Evolutionary conservation across 2,888 invertebrate species (phyloP).

Genomic region (Biston stratarius): DNA sequence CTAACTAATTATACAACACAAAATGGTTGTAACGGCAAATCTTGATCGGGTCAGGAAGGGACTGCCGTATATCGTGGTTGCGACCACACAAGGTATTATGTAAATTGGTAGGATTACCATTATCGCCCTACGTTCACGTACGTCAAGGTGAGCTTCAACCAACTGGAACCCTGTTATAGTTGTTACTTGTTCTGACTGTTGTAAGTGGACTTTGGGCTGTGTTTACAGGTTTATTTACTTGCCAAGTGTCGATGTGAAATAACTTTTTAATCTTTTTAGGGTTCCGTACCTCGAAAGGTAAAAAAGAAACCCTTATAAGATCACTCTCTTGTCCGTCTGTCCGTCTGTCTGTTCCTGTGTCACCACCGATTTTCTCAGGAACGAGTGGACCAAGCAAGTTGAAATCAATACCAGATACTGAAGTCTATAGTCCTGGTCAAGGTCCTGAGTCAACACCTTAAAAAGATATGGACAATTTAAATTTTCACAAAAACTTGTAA

Average conservation of each 20-base stretch:
- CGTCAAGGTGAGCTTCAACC: constrained; percentile 24
- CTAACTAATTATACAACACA: constrained; percentile 18
- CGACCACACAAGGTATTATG: constrained; percentile 55
- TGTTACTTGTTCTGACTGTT: constrained; percentile 16
- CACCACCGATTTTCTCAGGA: too few species aligned
- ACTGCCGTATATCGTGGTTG: constrained; percentile 35
- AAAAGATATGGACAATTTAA: too few species aligned
- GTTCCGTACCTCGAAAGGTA: too few species aligned
- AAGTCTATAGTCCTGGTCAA: too few species aligned
- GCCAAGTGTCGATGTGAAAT: background rate
- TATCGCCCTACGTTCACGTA: constrained; percentile 53
- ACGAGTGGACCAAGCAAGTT: too few species aligned
- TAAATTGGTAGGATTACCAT: constrained; percentile 69
- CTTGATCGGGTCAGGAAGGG: constrained; percentile 36
- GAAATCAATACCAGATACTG: too few species aligned
- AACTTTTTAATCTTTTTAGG: constrained; percentile 3
- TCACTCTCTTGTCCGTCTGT: too few species aligned
- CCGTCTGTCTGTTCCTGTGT: too few species aligned
- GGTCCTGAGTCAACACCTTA: too few species aligned
- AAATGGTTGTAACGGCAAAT: constrained; percentile 30
- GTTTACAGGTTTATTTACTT: constrained; percentile 15
- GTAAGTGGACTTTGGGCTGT: constrained; percentile 15
- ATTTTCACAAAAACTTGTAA: too few species aligned
- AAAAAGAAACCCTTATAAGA: too few species aligned
- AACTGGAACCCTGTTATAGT: constrained; percentile 6